These are phyloP conservation scores for Hydrocynus forskahlii DNA, from an alignment of 2,797 vertebrate species.

Conservation along the genomic window DNA sequence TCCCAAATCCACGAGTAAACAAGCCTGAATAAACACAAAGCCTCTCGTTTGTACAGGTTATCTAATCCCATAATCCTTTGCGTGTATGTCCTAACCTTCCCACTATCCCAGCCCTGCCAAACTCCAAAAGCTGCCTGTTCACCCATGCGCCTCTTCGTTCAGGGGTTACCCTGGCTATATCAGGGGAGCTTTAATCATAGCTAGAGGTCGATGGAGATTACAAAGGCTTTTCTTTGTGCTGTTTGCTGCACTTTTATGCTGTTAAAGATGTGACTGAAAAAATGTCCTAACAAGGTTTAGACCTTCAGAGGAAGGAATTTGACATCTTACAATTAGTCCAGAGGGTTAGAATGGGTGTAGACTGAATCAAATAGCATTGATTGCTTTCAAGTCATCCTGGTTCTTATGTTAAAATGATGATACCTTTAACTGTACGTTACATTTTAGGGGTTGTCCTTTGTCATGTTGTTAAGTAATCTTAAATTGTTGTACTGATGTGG, in stretches of 20 bases:
- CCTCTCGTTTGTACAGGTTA: conserved; percentile 73
- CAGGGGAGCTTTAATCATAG: conserved; percentile 52
- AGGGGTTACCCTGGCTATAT: conserved; percentile 53
- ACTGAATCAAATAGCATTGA: neutral
- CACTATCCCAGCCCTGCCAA: conserved; percentile 39
- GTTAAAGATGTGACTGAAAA: neutral
- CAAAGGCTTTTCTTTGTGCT: conserved; percentile 50
- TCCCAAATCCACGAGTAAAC: conserved; percentile 82
- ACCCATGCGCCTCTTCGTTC: conserved; percentile 30
- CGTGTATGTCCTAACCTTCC: conserved; percentile 69
- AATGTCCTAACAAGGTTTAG: conserved; percentile 10
- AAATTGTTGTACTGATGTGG: neutral
- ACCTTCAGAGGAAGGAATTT: neutral
- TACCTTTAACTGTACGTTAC: neutral
- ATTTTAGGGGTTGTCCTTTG: neutral
- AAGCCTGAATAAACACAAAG: conserved; percentile 82
- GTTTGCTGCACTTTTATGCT: conserved; percentile 50
- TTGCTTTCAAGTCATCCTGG: neutral
- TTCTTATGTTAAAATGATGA: neutral
- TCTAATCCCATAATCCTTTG: conserved; percentile 83
- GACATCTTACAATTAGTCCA: neutral
- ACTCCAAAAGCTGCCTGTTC: conserved; percentile 22
- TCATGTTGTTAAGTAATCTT: neutral
- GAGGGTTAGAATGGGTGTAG: conserved; percentile 7
- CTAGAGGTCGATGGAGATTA: conserved; percentile 52